Evolutionary conservation across 2,797 vertebrate genomes (phyloP).

Genomic region (Bovichtus diacanthus): DNA sequence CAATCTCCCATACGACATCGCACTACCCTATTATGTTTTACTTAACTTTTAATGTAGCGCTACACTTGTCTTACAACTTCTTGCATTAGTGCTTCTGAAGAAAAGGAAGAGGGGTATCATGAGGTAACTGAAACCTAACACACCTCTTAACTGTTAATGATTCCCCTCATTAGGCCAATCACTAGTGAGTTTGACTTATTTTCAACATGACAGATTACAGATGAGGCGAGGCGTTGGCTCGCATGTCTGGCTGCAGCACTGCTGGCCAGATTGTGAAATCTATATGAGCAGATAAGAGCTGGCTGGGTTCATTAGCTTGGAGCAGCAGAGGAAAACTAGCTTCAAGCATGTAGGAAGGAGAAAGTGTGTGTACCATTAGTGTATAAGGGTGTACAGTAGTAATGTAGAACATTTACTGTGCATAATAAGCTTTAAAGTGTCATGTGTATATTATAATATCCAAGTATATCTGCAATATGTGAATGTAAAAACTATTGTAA

Average conservation of each 20-base stretch:
- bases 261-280: slow-evolving; percentile 64
- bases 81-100: background rate
- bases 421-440: background rate
- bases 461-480: background rate
- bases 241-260: slow-evolving; percentile 48
- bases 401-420: background rate
- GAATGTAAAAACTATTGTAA: background rate
- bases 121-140: slow-evolving; percentile 54
- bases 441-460: background rate
- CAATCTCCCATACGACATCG: background rate
- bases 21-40: background rate
- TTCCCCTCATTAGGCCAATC: slow-evolving; percentile 70
- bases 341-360: slow-evolving; percentile 3
- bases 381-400: no score
- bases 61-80: slow-evolving; percentile 14
- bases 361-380: no score
- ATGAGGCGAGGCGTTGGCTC: slow-evolving; percentile 52
- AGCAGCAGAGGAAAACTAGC: slow-evolving; percentile 45
- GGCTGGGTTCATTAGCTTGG: slow-evolving; percentile 64
- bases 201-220: slow-evolving; percentile 71
- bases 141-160: slow-evolving; percentile 67
- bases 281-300: slow-evolving; percentile 69
- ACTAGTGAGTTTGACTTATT: slow-evolving; percentile 65
- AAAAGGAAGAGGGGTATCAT: slow-evolving; percentile 15
- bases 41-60: slow-evolving; percentile 5